Percentiles rank a stretch among this genome's conserved stretches.
Conservation (phyloP, 2,888 invertebrate species). For the Hydrotaea diabolus region DNA sequence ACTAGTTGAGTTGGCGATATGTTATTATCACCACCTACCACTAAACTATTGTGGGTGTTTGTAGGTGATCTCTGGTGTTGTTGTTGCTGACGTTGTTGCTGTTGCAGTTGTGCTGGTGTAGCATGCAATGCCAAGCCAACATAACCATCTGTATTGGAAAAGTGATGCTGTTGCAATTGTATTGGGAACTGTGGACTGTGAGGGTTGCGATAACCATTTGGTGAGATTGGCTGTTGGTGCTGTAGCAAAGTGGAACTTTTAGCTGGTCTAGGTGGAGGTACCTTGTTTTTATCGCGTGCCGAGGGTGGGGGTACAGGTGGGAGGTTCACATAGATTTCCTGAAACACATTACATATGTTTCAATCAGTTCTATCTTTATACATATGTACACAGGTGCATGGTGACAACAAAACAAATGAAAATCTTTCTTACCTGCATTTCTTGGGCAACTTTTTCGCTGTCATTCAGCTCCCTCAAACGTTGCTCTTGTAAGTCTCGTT, state of each 20-base stretch:
- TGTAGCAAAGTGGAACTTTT: slow-evolving; percentile 69
- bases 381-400: neutral
- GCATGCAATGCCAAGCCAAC: slow-evolving; percentile 76
- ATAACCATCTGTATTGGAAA: slow-evolving; percentile 75
- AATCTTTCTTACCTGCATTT: slow-evolving; percentile 80
- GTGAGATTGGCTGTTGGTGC: slow-evolving; percentile 60
- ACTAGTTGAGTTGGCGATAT: slow-evolving; percentile 66
- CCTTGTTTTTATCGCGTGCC: slow-evolving; percentile 72
- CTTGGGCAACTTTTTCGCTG: slow-evolving; percentile 82
- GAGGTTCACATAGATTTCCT: slow-evolving; percentile 79
- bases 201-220: slow-evolving; percentile 57
- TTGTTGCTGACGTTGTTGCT: slow-evolving; percentile 48
- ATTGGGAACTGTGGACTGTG: slow-evolving; percentile 67
- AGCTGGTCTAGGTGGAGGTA: slow-evolving; percentile 76
- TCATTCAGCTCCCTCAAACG: slow-evolving; percentile 82
- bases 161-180: slow-evolving; percentile 75
- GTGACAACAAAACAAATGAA: neutral
- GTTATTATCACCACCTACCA: slow-evolving; percentile 60
- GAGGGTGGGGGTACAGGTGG: slow-evolving; percentile 75
- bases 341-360: slow-evolving; percentile 26
- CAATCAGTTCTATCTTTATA: neutral
- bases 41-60: slow-evolving; percentile 45
- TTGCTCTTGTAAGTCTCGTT: slow-evolving; percentile 82
- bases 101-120: slow-evolving; percentile 67
- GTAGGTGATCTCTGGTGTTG: slow-evolving; percentile 66